Conservation (phyloP, 2,888 invertebrate species). For the Leptura quadrifasciata region DNA sequence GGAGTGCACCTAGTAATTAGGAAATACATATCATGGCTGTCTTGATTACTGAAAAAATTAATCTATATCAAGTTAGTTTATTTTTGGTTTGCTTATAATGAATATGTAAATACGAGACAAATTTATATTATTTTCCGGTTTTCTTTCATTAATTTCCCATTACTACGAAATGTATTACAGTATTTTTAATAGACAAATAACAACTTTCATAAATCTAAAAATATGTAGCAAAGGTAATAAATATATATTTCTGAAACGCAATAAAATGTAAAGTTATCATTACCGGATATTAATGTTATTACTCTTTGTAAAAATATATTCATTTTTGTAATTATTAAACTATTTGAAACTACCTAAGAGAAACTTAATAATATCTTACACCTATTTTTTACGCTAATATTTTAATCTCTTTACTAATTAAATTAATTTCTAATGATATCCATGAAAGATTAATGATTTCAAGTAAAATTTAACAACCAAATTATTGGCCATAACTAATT, state of each 20-base stretch:
- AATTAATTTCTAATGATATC: conserved; percentile 17
- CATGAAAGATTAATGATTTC: not conserved
- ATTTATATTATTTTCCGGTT: no score
- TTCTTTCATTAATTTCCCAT: not conserved
- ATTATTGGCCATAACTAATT: not conserved
- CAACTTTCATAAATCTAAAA: not conserved
- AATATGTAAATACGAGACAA: no score
- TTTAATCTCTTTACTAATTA: conserved; percentile 24
- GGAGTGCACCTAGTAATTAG: no score
- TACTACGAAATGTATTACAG: not conserved
- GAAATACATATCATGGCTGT: no score
- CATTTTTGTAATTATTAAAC: conserved; percentile 17
- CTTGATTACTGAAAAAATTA: no score
- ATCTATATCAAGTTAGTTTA: no score
- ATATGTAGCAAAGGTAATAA: not conserved
- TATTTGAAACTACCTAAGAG: conserved; percentile 8
- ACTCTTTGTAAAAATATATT: not conserved
- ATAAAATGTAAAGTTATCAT: conserved; percentile 8
- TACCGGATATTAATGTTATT: not conserved
- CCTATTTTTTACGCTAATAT: conserved; percentile 18
- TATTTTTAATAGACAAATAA: conserved; percentile 2
- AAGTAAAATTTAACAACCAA: conserved; percentile 6
- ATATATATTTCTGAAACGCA: conserved; percentile 3
- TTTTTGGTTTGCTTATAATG: no score
- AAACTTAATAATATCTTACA: conserved; percentile 33